These are phyloP conservation scores for Prietella phreatophila DNA, from an alignment of 2,113 vertebrate species.

Conservation along the genomic window DNA sequence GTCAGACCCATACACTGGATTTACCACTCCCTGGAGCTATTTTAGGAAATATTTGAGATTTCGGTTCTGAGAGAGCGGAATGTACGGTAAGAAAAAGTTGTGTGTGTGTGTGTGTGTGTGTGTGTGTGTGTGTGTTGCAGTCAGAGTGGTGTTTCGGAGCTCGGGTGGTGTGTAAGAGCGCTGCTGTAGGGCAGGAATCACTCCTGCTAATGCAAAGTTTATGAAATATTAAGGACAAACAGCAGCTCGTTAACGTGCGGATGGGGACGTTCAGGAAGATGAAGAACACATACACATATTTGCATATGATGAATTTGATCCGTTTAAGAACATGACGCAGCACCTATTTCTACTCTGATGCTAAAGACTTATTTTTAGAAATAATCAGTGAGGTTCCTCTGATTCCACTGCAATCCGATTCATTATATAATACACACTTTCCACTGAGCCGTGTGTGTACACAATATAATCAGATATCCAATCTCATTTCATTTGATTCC, in stretches of 20 bases:
- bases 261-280: not conserved
- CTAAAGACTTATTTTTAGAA: conserved; percentile 33
- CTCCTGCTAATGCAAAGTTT: conserved; percentile 28
- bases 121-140: conserved; percentile 14
- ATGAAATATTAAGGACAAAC: conserved; percentile 45
- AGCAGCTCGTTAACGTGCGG: not conserved
- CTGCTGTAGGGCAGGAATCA: not conserved
- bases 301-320: not conserved
- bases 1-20: conserved; percentile 16
- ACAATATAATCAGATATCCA: not conserved
- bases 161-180: not conserved
- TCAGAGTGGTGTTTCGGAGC: not conserved
- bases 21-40: not conserved
- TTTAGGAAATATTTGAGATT: not conserved
- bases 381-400: conserved; percentile 36
- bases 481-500: not conserved
- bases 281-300: not conserved
- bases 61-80: conserved; percentile 3
- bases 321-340: not conserved
- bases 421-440: conserved; percentile 6
- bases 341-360: not conserved
- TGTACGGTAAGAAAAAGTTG: conserved; percentile 46
- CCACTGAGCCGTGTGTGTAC: not conserved
- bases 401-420: conserved; percentile 22
- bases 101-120: too few relatives aligned